phyloP scores from a whole-genome alignment of 1,140 invertebrate species.

The Rhagoletis pomonella region DNA sequence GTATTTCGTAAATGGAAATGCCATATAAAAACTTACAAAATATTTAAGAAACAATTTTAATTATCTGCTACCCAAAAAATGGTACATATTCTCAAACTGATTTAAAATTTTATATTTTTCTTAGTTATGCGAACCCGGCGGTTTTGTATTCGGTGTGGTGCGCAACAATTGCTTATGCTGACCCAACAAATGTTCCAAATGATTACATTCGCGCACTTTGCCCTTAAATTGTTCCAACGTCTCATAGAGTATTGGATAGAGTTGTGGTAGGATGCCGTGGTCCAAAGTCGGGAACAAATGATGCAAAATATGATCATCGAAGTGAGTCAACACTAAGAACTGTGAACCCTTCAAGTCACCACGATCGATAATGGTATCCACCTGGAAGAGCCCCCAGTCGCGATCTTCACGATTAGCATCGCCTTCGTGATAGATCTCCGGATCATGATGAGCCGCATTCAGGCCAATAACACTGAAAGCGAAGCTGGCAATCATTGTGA shows the following conservation, averaged over 20 bases:
- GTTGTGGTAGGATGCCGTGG: conserved; percentile 81
- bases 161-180: conserved; percentile 82
- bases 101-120: too few species aligned
- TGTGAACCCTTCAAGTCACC: conserved; percentile 81
- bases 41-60: background rate
- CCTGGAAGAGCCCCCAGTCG: conserved; percentile 87
- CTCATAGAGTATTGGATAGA: conserved; percentile 80
- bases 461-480: conserved; percentile 81
- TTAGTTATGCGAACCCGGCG: conserved; percentile 61
- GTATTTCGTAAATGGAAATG: too few species aligned
- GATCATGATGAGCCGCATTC: conserved; percentile 89
- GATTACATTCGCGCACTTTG: conserved; percentile 76
- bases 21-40: background rate
- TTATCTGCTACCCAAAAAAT: too few species aligned
- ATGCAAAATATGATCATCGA: conserved; percentile 86
- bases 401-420: conserved; percentile 79
- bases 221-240: conserved; percentile 83
- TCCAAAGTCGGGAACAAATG: conserved; percentile 89
- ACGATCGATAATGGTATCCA: conserved; percentile 85
- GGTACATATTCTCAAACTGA: too few species aligned
- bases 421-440: conserved; percentile 88
- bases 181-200: conserved; percentile 80
- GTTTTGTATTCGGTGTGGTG: conserved; percentile 73
- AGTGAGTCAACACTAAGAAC: conserved; percentile 82
- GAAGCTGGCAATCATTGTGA: conserved; percentile 78